Percentiles rank a stretch among this genome's conserved stretches.
phyloP scores from a whole-genome alignment of 2,113 vertebrate genomes.

The Neogobius melanostomus region DNA sequence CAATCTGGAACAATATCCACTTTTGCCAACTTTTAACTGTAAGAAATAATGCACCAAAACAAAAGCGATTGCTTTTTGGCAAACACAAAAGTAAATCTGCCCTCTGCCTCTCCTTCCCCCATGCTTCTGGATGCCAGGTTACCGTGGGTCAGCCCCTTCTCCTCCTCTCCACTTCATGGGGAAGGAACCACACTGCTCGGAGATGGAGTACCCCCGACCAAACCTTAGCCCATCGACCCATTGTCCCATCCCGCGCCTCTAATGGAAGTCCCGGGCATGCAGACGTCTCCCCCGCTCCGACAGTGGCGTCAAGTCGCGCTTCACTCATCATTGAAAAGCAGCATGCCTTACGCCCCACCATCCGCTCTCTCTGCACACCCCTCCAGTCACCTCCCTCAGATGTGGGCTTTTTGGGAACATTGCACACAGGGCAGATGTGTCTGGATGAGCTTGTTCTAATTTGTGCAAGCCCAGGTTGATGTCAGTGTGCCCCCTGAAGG shows the following conservation, averaged over 20 bases:
- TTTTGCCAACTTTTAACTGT: neutral
- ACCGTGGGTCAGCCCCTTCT: conserved; percentile 60
- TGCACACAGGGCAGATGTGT: conserved; percentile 66
- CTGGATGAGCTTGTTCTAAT: conserved; percentile 77
- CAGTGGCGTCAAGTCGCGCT: conserved; percentile 64
- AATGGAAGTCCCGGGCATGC: conserved; percentile 76
- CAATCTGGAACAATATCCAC: neutral
- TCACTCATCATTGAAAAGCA: conserved; percentile 70
- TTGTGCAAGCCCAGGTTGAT: conserved; percentile 73
- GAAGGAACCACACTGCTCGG: conserved; percentile 68
- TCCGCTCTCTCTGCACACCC: neutral
- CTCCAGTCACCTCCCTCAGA: conserved; percentile 57
- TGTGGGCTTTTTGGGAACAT: conserved; percentile 70
- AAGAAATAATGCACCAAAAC: neutral
- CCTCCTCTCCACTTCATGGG: conserved; percentile 53
- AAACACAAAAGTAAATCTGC: conserved; percentile 23
- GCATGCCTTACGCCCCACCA: conserved; percentile 56
- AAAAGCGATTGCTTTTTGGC: conserved; percentile 7
- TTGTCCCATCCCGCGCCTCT: conserved; percentile 73
- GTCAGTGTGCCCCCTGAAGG: conserved; percentile 60
- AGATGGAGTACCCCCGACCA: conserved; percentile 78
- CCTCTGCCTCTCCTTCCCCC: conserved; percentile 51
- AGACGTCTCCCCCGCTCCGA: conserved; percentile 66
- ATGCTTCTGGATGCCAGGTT: conserved; percentile 64
- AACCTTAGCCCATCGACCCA: conserved; percentile 73